Conservation (phyloP, 1,140 invertebrate species). For the Mactra quadrangularis region DNA sequence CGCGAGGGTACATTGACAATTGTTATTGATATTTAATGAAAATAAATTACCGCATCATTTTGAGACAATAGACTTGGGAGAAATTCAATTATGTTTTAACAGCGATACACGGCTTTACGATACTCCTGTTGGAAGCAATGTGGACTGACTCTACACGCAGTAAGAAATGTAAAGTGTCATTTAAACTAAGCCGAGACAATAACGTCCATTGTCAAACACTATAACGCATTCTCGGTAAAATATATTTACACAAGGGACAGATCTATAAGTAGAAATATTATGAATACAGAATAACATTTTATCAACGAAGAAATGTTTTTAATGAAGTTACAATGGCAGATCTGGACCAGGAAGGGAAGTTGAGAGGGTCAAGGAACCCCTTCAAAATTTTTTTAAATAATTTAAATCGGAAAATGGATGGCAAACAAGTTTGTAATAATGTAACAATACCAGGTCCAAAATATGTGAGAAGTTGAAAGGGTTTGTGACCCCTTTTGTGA, state of each 20-base stretch:
- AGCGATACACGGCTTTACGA: constrained; percentile 32
- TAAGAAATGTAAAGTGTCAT: constrained; percentile 32
- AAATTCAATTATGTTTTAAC: constrained; percentile 66
- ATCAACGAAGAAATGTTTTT: too few species aligned
- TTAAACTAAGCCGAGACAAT: constrained; percentile 46
- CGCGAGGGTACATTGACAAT: constrained; percentile 3
- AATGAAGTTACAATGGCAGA: too few species aligned
- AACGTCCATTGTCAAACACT: constrained; percentile 53
- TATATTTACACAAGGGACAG: constrained; percentile 21
- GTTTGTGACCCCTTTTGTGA: too few species aligned
- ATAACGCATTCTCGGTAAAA: constrained; percentile 24
- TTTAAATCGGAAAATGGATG: too few species aligned
- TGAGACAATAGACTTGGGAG: constrained; percentile 46
- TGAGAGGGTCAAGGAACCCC: too few species aligned
- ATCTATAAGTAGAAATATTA: background rate
- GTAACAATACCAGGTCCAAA: too few species aligned
- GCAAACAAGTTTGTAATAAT: too few species aligned
- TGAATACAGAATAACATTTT: too few species aligned
- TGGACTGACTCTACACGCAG: constrained; percentile 12
- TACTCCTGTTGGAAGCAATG: constrained; percentile 41
- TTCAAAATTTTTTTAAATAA: too few species aligned
- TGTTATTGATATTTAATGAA: constrained; percentile 60
- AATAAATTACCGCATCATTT: constrained; percentile 62
- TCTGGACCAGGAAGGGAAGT: too few species aligned
- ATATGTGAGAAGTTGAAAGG: too few species aligned